A percentile compares a stretch with the other conserved stretches of the same genome.
Conservation (phyloP, 2,888 invertebrate genomes). For the Nematopogon swammerdamellus region DNA sequence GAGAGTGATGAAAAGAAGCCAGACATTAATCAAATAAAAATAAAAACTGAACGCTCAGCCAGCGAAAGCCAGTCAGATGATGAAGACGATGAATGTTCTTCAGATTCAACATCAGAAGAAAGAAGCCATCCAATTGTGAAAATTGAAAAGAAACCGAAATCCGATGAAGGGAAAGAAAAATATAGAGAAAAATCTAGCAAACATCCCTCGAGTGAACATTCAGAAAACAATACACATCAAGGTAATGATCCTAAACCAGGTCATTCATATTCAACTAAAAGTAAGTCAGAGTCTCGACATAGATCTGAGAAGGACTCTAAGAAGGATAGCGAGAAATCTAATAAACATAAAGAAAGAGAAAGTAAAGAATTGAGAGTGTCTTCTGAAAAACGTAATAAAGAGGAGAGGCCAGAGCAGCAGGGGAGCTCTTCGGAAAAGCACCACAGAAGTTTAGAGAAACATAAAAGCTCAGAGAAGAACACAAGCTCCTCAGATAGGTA, state of each 20-base stretch:
- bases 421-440: constrained; percentile 16
- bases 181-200: not conserved
- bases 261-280: constrained; percentile 24
- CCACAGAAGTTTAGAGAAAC: constrained; percentile 19
- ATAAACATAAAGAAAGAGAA: constrained; percentile 7
- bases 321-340: constrained; percentile 9
- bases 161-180: not conserved
- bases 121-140: constrained; percentile 11
- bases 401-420: constrained; percentile 5
- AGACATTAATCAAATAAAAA: constrained; percentile 12
- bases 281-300: constrained; percentile 11
- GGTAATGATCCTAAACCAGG: constrained; percentile 11
- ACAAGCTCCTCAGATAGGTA: constrained; percentile 11
- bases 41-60: constrained; percentile 22
- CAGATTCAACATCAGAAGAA: constrained; percentile 23
- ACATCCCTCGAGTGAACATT: not conserved
- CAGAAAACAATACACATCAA: not conserved
- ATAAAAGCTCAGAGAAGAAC: constrained; percentile 14
- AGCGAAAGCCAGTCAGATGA: constrained; percentile 18
- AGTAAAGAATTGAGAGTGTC: constrained; percentile 6
- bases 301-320: constrained; percentile 6
- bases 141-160: not conserved
- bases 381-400: constrained; percentile 5
- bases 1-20: constrained; percentile 27
- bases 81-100: constrained; percentile 23